These are phyloP conservation scores for Platanista minor DNA, from an alignment of 2,113 vertebrate species.

Conservation along the genomic window DNA sequence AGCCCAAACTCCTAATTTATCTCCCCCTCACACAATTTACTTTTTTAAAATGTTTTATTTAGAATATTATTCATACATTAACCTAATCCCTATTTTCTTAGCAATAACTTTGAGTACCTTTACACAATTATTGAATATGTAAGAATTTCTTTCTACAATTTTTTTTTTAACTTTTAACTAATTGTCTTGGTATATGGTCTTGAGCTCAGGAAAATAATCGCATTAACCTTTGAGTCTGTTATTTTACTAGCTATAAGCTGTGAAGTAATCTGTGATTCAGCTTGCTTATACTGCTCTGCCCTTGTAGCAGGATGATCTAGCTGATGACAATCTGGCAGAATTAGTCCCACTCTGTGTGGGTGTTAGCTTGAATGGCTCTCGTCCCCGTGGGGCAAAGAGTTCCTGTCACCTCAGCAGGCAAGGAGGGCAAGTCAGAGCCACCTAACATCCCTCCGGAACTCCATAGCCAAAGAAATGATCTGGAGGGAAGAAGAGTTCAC, in stretches of 20 bases:
- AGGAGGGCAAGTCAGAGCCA: constrained; percentile 36
- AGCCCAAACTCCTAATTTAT: not conserved
- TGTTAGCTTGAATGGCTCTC: constrained; percentile 43
- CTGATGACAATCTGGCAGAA: constrained; percentile 43
- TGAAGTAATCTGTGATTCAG: constrained; percentile 64
- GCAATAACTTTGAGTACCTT: not conserved
- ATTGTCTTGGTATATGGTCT: not conserved
- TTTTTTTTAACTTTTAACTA: not conserved
- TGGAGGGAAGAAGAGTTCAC: constrained; percentile 51
- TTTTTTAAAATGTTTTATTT: not conserved
- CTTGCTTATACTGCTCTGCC: constrained; percentile 23
- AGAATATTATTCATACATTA: not conserved
- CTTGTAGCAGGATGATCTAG: not conserved
- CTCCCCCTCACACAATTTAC: not conserved
- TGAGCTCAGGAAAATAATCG: constrained; percentile 16
- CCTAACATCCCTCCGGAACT: constrained; percentile 27
- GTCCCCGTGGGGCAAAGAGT: not conserved
- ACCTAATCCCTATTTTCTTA: not conserved
- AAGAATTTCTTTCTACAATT: not conserved
- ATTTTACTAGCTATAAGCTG: constrained; percentile 49
- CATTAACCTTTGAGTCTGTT: constrained; percentile 42
- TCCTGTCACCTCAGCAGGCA: constrained; percentile 46
- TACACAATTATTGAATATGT: not conserved
- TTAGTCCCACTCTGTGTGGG: constrained; percentile 30
- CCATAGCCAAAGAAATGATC: constrained; percentile 27